Base-by-base conservation (phyloP, 64 coral and sea anemone genomes). In the Catalaphyllia jardinei region DNA sequence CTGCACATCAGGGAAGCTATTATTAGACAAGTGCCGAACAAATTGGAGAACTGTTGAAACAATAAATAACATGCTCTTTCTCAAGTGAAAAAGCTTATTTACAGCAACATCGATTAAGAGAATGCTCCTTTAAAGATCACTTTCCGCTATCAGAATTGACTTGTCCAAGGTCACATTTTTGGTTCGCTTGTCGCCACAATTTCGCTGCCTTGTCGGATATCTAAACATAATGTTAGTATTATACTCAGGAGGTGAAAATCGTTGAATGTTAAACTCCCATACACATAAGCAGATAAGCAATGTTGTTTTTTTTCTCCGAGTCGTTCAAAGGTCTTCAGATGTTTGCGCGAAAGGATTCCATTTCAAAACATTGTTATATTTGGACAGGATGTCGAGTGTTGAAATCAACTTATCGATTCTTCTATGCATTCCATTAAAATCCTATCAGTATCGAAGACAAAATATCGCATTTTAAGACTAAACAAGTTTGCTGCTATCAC, bases 351-450 rank as follows among this genome's bases (percentile, higher is more conserved):
- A 35, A 51, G 20, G 35, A 17, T 85, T 69, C 61, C 4, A 85
- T 85, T 85, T 85, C n/a, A 85, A 71, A 85, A 51, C 30, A 85
- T 3, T 13, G 33, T 13, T 11, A 25, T 69, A 71, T 46, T 46
- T 46, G 39, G 35, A 35, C 20, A 22, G 3, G 11, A 0, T 42
- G 22, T 83, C 59, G 63, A 85, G 35, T 24, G 10, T 2, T 5
- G 22, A 46, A 50, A 27, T 42, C 63, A 52, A 71, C 31, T 71
- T 85, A 85, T 85, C 81, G 71, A 49, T 71, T 81, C 81, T 28
- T 71, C 62, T 27, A 27, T 69, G 39, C 35, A 71, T 85, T 69
- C 60, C 62, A 85, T 85, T 35, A 85, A 85, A 85, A 71, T 71
- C 39, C n/a, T 69, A 85, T 85, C 81, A 85, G 46, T 22, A 22